Percentiles rank a stretch among this genome's conserved stretches.
These are phyloP conservation scores for Acanthosoma haemorrhoidale DNA, from an alignment of 2,888 invertebrate species.

Conservation along the genomic window DNA sequence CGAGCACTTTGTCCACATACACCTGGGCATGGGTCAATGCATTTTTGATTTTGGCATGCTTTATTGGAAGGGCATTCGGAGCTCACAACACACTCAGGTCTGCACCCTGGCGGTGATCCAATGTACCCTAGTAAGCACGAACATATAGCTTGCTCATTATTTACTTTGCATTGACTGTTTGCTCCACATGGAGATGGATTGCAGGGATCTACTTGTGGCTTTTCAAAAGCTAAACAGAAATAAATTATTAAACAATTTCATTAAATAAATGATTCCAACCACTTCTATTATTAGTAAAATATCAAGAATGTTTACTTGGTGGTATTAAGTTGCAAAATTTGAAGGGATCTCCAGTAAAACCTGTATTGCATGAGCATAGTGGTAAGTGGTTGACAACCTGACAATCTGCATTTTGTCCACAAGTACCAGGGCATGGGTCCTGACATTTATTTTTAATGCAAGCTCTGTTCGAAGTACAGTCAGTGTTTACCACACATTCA, in stretches of 20 bases:
- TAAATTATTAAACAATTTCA: background rate
- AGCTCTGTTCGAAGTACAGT: constrained; percentile 48
- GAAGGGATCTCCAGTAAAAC: constrained; percentile 49
- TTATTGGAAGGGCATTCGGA: constrained; percentile 63
- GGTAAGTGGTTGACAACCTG: constrained; percentile 52
- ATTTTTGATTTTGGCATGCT: constrained; percentile 65
- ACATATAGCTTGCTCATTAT: constrained; percentile 65
- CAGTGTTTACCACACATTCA: constrained; percentile 49
- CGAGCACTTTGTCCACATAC: constrained; percentile 67
- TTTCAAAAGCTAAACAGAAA: constrained; percentile 33
- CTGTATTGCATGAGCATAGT: constrained; percentile 49
- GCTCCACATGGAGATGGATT: constrained; percentile 75
- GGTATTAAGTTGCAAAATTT: constrained; percentile 47
- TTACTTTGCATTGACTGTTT: constrained; percentile 70
- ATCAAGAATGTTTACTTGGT: constrained; percentile 27
- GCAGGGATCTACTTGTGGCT: constrained; percentile 52
- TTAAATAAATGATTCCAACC: no score
- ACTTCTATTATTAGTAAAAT: constrained; percentile 21
- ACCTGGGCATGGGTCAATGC: constrained; percentile 65
- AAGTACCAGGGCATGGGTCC: constrained; percentile 52
- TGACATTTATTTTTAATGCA: constrained; percentile 50
- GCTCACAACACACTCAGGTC: constrained; percentile 67
- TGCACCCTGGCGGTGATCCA: constrained; percentile 63
- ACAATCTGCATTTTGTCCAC: constrained; percentile 52
- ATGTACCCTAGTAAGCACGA: constrained; percentile 61